phyloP scores from a whole-genome alignment of 1,140 invertebrate genomes.

The Bicyclus anynana region DNA sequence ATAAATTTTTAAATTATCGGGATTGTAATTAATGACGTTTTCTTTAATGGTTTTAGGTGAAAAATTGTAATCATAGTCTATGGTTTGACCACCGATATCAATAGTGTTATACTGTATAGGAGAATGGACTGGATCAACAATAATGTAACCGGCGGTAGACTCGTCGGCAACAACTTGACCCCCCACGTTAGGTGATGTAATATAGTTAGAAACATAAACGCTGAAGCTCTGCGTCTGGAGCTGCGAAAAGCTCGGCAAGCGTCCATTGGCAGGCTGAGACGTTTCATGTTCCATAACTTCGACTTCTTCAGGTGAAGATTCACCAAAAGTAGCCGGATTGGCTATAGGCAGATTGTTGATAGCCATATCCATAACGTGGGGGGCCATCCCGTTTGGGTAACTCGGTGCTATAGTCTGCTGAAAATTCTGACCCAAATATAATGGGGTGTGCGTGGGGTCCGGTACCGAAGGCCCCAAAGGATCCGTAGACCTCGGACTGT shows the following conservation, averaged over 20 bases:
- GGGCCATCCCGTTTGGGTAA: constrained; percentile 89
- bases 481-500: constrained; percentile 75
- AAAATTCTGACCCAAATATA: constrained; percentile 79
- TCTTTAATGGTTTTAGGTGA: constrained; percentile 51
- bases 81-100: constrained; percentile 49
- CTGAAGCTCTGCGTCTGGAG: constrained; percentile 79
- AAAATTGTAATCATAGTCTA: constrained; percentile 59
- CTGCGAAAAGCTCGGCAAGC: constrained; percentile 81
- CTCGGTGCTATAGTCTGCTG: constrained; percentile 78
- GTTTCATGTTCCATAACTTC: constrained; percentile 69
- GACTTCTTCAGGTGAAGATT: constrained; percentile 69
- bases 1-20: constrained; percentile 57
- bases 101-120: constrained; percentile 62
- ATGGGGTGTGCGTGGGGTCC: constrained; percentile 79
- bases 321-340: constrained; percentile 85
- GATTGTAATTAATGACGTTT: constrained; percentile 42
- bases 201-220: constrained; percentile 75
- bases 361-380: constrained; percentile 87
- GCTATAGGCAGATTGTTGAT: constrained; percentile 82
- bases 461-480: constrained; percentile 77
- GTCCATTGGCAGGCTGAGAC: constrained; percentile 72
- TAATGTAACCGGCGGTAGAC: constrained; percentile 72
- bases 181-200: constrained; percentile 83
- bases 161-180: constrained; percentile 81
- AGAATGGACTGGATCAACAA: constrained; percentile 61